phyloP scores from a whole-genome alignment of 1,140 invertebrate genomes.

The Polypedilum pembai region DNA sequence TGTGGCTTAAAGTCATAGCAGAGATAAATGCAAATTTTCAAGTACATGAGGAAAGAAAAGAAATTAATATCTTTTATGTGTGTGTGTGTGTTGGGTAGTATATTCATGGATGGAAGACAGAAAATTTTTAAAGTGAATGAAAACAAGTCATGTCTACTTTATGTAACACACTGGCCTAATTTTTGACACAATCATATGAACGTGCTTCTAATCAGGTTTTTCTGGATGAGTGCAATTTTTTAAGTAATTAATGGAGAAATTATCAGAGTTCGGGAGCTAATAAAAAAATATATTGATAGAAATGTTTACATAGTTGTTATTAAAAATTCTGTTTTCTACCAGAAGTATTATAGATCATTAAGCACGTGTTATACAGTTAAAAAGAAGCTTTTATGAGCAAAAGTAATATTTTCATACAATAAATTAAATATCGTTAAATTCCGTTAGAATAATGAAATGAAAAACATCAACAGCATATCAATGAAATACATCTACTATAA shows the following conservation, averaged over 20 bases:
- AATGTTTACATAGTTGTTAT: no score
- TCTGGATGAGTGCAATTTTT: not conserved
- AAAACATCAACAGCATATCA: not conserved
- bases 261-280: no score
- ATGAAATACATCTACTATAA: no score
- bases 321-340: not conserved
- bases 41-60: not conserved
- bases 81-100: not conserved
- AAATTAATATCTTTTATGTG: not conserved
- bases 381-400: not conserved
- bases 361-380: not conserved
- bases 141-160: conserved; percentile 25
- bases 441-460: not conserved
- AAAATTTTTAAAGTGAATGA: not conserved
- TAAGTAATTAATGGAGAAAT: no score
- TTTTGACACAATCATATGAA: conserved; percentile 3
- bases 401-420: not conserved
- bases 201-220: conserved; percentile 21
- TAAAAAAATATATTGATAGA: no score
- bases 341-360: not conserved
- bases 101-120: not conserved
- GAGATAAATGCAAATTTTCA: no score
- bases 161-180: conserved; percentile 26
- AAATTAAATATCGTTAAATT: conserved; percentile 14
- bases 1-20: no score